phyloP scores from a whole-genome alignment of 2,888 invertebrate genomes.

The Dicyrtomina minuta region DNA sequence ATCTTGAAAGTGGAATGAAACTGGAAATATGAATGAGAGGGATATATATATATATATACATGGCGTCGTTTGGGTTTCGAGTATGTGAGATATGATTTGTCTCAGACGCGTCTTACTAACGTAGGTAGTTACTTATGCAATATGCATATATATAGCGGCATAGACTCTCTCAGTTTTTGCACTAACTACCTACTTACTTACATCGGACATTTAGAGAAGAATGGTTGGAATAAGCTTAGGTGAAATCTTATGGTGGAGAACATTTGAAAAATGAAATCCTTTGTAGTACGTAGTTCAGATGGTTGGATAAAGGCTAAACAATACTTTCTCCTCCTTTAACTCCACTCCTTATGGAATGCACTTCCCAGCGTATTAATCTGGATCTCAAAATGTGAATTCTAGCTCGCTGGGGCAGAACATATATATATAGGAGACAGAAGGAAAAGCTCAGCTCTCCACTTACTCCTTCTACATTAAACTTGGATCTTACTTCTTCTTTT shows the following conservation, averaged over 20 bases:
- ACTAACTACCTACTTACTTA: constrained; percentile 26
- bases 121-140: neutral
- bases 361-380: constrained; percentile 26
- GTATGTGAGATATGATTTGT: too few relatives aligned
- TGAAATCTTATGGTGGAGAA: constrained; percentile 19
- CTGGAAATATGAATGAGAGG: too few relatives aligned
- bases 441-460: constrained; percentile 1
- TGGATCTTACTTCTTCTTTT: neutral
- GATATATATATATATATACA: too few relatives aligned
- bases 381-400: constrained; percentile 25
- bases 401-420: constrained; percentile 16
- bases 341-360: constrained; percentile 23
- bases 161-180: constrained; percentile 1
- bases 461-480: neutral
- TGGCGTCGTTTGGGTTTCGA: too few relatives aligned
- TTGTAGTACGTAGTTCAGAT: constrained; percentile 23
- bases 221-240: constrained; percentile 25
- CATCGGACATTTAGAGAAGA: constrained; percentile 20
- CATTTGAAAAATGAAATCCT: constrained; percentile 24
- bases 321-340: constrained; percentile 13
- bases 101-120: too few relatives aligned
- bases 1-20: too few relatives aligned
- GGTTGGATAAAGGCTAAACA: constrained; percentile 25
- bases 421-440: neutral
- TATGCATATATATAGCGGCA: neutral